Evolutionary conservation across 2,888 invertebrate species (phyloP).

Genomic region (Crepidodera aurea): DNA sequence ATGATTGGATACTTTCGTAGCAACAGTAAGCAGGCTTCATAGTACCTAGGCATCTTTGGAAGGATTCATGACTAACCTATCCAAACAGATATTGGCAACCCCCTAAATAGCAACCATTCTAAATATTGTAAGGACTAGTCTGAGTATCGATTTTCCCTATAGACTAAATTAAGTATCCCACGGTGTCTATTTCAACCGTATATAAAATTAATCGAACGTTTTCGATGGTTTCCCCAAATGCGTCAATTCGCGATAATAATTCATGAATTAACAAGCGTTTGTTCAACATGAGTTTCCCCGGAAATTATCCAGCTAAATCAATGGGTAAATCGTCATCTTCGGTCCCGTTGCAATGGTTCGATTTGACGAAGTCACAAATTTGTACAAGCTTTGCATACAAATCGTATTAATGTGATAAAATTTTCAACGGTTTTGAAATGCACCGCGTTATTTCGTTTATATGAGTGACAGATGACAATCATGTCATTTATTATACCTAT

Average conservation of each 20-base stretch:
- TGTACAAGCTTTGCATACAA: not conserved
- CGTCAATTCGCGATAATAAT: slow-evolving; percentile 38
- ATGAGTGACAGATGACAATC: not conserved
- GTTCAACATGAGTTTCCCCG: slow-evolving; percentile 36
- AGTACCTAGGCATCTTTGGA: no score
- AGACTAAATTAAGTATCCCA: not conserved
- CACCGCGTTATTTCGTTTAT: not conserved
- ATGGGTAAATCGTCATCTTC: slow-evolving; percentile 25
- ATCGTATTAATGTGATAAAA: not conserved
- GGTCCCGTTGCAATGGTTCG: slow-evolving; percentile 3
- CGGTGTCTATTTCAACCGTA: slow-evolving; percentile 21
- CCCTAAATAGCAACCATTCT: no score
- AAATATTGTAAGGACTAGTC: no score
- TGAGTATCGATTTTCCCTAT: no score
- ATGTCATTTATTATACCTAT: not conserved
- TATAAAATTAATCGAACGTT: slow-evolving; percentile 35
- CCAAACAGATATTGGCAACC: no score
- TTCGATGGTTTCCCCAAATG: slow-evolving; percentile 29
- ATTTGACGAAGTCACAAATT: slow-evolving; percentile 1
- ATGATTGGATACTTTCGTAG: no score
- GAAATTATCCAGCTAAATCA: slow-evolving; percentile 35
- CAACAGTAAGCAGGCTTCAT: no score
- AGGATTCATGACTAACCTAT: no score
- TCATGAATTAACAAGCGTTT: slow-evolving; percentile 41
- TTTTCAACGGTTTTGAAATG: not conserved